These are phyloP conservation scores for Eriosoma lanigerum DNA, from an alignment of 1,140 invertebrate species.

Conservation along the genomic window DNA sequence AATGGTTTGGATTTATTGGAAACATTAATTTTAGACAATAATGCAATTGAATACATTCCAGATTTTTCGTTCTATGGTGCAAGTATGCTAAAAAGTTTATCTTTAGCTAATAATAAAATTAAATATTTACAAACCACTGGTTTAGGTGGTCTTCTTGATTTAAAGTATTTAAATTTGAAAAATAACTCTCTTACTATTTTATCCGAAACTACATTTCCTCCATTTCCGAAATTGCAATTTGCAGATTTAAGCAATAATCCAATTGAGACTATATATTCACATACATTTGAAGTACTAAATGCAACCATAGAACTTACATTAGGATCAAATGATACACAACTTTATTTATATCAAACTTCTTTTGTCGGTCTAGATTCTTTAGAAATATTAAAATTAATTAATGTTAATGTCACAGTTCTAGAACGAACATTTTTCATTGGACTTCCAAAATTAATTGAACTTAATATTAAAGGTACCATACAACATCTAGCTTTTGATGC, in stretches of 20 bases:
- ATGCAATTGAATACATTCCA: conserved; percentile 66
- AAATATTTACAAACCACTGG: conserved; percentile 67
- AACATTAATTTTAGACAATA: conserved; percentile 66
- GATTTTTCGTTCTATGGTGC: conserved; percentile 71
- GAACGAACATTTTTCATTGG: conserved; percentile 66
- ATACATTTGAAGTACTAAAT: conserved; percentile 64
- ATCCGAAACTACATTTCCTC: conserved; percentile 70
- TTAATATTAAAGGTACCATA: conserved; percentile 65
- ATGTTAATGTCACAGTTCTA: conserved; percentile 63
- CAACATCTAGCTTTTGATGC: conserved; percentile 68
- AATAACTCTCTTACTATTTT: conserved; percentile 69
- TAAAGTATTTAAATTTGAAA: conserved; percentile 68
- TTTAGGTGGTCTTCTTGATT: conserved; percentile 66
- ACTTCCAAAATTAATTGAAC: conserved; percentile 61
- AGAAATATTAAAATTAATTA: conserved; percentile 62
- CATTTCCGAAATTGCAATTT: conserved; percentile 65
- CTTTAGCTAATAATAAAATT: conserved; percentile 66
- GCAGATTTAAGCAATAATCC: conserved; percentile 69
- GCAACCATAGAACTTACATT: conserved; percentile 65
- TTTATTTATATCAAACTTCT: conserved; percentile 63
- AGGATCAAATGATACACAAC: conserved; percentile 60
- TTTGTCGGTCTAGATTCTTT: conserved; percentile 66
- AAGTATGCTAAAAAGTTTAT: conserved; percentile 65
- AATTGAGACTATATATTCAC: conserved; percentile 68
- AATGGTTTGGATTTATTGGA: conserved; percentile 65